Percentiles rank a stretch among this genome's conserved stretches.
Evolutionary conservation across 2,888 invertebrate genomes (phyloP).

Genomic region (Lutraria lutraria): DNA sequence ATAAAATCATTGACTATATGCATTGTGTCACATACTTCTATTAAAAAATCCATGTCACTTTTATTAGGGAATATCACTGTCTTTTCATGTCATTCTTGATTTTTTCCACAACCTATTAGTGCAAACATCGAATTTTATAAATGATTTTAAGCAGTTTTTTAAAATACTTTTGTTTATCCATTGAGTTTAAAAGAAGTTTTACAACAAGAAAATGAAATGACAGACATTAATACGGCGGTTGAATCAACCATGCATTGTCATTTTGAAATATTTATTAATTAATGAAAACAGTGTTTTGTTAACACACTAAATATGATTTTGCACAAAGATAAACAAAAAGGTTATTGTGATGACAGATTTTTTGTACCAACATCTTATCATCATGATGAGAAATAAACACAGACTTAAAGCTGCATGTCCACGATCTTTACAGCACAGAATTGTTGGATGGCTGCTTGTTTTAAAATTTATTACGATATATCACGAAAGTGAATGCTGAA

Average conservation of each 20-base stretch:
- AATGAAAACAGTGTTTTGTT: neutral
- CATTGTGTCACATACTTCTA: conserved; percentile 11
- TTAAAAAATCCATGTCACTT: conserved; percentile 10
- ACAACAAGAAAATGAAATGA: neutral
- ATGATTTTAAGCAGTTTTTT: conserved; percentile 8
- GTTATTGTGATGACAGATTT: neutral
- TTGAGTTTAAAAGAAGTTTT: neutral
- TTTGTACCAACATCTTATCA: neutral
- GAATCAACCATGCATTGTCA: neutral
- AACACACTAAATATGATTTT: conserved; percentile 9
- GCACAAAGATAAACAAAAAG: conserved; percentile 1
- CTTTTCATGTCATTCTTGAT: neutral
- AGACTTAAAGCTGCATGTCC: too few relatives aligned
- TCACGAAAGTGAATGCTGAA: too few relatives aligned
- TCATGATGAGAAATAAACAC: neutral
- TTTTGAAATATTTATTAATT: conserved; percentile 11
- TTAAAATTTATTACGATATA: too few relatives aligned
- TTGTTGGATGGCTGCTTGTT: too few relatives aligned
- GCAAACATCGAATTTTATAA: conserved; percentile 6
- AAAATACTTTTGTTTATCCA: conserved; percentile 2
- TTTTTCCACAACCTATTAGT: neutral
- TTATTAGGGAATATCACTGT: neutral
- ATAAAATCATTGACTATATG: conserved; percentile 10
- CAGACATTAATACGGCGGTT: neutral
- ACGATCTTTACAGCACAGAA: too few relatives aligned